Percentiles rank a stretch among this genome's conserved stretches.
Conservation (phyloP, 30 jellyfish, hydroid and myxozoan genomes). For the Aurelia coerulea region DNA sequence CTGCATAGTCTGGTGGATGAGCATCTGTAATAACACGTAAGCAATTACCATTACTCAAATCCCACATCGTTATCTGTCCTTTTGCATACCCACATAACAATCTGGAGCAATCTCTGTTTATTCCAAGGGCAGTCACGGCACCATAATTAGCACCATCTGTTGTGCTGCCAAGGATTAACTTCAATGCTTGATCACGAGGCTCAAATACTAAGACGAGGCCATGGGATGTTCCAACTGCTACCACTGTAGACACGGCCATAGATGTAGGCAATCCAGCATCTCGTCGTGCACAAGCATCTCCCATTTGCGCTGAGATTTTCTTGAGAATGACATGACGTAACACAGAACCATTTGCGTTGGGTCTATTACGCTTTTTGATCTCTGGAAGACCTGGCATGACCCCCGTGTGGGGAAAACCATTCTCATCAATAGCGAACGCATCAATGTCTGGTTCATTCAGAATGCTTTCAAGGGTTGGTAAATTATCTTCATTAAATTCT, state of each 20-base stretch:
- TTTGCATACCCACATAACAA: slow-evolving; percentile 97
- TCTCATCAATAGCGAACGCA: slow-evolving; percentile 64
- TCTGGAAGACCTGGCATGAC: slow-evolving; percentile 74
- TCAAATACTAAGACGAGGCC: slow-evolving; percentile 96
- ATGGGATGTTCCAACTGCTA: slow-evolving; percentile 99
- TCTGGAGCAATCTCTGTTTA: slow-evolving; percentile 92
- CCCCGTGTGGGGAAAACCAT: slow-evolving; percentile 60
- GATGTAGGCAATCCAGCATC: slow-evolving; percentile 99
- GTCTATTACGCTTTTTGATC: slow-evolving; percentile 58
- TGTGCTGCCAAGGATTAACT: slow-evolving; percentile 86
- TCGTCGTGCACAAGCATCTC: slow-evolving; percentile 97
- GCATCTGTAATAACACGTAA: slow-evolving; percentile 97
- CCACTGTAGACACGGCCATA: slow-evolving; percentile 89
- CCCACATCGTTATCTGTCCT: slow-evolving; percentile 99
- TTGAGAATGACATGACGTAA: slow-evolving; percentile 94
- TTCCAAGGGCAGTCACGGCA: slow-evolving; percentile 99
- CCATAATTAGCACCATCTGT: slow-evolving; percentile 98
- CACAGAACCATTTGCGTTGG: slow-evolving; percentile 89
- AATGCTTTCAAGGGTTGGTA: slow-evolving; percentile 94
- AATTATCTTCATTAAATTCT: slow-evolving; percentile 74
- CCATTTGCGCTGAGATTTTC: slow-evolving; percentile 93
- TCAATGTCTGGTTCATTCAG: slow-evolving; percentile 83
- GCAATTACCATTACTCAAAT: slow-evolving; percentile 87
- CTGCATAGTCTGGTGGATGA: slow-evolving; percentile 98
- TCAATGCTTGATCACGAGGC: slow-evolving; percentile 97